Evolutionary conservation across 2,888 invertebrate genomes (phyloP), one percentile per base, ranked within the genome.

Genomic region (Corbicula japonica): DNA sequence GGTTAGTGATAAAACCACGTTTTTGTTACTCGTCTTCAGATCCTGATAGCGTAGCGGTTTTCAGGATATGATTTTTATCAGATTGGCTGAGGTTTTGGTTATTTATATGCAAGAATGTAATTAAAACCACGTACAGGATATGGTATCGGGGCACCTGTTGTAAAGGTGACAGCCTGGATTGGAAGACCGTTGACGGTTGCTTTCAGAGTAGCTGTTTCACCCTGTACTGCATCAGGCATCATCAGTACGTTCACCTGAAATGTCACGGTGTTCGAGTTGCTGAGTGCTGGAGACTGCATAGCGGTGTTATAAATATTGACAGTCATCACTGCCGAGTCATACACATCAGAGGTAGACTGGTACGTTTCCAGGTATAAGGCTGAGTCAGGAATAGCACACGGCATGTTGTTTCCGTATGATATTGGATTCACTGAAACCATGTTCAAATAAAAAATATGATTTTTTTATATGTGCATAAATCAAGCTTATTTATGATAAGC

Each of bases 371-470:
- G 32, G 5, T 58, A 5, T 21, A 58, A 21, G 23, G 58, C 58
- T 35, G 58, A 35, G 6, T 2, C 10, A 6, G 58, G 58, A 35
- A 58, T 58, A 21, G 21, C 21, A 21, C 58, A 58, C 30, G 58
- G 58, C 3, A 58, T 58, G 21, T 58, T 58, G 18, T 58, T 21
- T 3, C 58, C 58, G 21, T 58, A 35, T 1, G 12, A 12, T 6
- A 21, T 35, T 35, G 58, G 58, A 1, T n/a, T 58, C 34, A 58
- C 58, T 58, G 58, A 35, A 58, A 35, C 12, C 8, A 48, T n/a
- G n/a, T n/a, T n/a, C n/a, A n/a, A n/a, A n/a, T n/a, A n/a, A n/a
- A n/a, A n/a, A n/a, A n/a, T n/a, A n/a, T n/a, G n/a, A n/a, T n/a
- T n/a, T n/a, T n/a, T n/a, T n/a, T n/a, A n/a, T n/a, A n/a, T n/a